Conservation (phyloP, 2,888 invertebrate genomes). For the Sphaerophoria taeniata region DNA sequence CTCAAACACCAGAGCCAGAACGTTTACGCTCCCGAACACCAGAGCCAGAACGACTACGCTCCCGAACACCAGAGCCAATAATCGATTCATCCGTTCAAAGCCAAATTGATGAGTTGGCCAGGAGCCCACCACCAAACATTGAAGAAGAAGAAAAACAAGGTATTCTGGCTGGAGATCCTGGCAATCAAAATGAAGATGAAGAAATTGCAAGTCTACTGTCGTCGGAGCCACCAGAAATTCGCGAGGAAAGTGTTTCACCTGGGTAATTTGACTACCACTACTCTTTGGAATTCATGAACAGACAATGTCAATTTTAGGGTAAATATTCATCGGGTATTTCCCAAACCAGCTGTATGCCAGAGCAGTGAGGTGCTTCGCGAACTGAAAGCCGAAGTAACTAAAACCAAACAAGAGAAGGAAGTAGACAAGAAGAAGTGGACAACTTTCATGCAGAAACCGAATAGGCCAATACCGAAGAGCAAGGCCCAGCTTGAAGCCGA, state of each 20-base stretch:
- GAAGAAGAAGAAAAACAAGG: conserved; percentile 57
- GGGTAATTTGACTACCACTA: conserved; percentile 83
- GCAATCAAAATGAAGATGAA: conserved; percentile 85
- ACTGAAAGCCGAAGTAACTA: conserved; percentile 85
- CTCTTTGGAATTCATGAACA: conserved; percentile 30
- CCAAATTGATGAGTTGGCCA: conserved; percentile 36
- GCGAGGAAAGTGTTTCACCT: conserved; percentile 87
- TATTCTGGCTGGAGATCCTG: conserved; percentile 76
- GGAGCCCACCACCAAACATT: not conserved
- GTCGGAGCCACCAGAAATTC: conserved; percentile 86
- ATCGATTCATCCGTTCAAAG: conserved; percentile 31
- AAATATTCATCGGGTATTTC: conserved; percentile 88
- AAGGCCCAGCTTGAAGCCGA: conserved; percentile 80
- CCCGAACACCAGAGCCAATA: conserved; percentile 26
- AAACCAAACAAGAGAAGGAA: conserved; percentile 84
- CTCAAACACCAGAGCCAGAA: too few species aligned
- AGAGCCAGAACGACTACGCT: conserved; percentile 9
- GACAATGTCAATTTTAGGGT: conserved; percentile 83
- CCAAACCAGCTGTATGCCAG: conserved; percentile 86
- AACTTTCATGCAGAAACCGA: conserved; percentile 90
- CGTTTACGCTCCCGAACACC: conserved; percentile 78
- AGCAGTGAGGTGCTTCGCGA: conserved; percentile 88
- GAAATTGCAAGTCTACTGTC: conserved; percentile 88
- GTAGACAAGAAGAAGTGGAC: conserved; percentile 87
- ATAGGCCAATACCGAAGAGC: conserved; percentile 86